Base-by-base conservation (phyloP, 2,113 vertebrate genomes). In the Mormyrus iriodes region DNA sequence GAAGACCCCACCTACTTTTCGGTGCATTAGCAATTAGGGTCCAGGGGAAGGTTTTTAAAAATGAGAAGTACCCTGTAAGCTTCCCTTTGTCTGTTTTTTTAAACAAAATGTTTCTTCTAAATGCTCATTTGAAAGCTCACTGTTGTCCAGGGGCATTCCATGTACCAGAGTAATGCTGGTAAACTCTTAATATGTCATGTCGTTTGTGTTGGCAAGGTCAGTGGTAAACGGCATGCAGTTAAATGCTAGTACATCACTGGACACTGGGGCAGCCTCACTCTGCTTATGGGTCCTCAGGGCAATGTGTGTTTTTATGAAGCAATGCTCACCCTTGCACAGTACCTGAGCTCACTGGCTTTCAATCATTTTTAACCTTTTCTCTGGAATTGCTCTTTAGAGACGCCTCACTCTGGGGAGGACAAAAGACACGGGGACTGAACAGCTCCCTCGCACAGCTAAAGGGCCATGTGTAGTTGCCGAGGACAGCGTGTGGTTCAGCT, bases 301-400 rank as follows among this genome's bases (percentile, higher is more conserved):
- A 51, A 3, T 21, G 39, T 85, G 48, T 12, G 24, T n/a, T 51
- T 31, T 51, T 48, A 52, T 52, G 48, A 85, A 35, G 12, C 84
- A 49, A 15, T 19, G 84, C 48, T 51, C 10, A 85, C 84, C 84
- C 46, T 15, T 31, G 44, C 84, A 3, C 44, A 35, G n/a, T 27
- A 85, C 10, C 46, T 31, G 5, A 85, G 48, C 84, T 85, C 84
- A 69, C 61, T 31, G 61, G 0, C 27, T 49, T 85, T 85, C 84
- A 31, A 27, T 51, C 24, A 51, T 51, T 51, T 85, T 51, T 85
- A 51, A 85, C 83, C 83, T 85, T 51, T 51, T 51, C 84, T 13
- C 84, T 24, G 19, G 13, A 85, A 85, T 85, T 85, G 84, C 84
- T 85, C 83, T 85, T 85, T n/a, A 49, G 46, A 85, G 83, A 85